Base-by-base conservation (phyloP, 2,797 vertebrate genomes). In the Gobionotothen gibberifrons region DNA sequence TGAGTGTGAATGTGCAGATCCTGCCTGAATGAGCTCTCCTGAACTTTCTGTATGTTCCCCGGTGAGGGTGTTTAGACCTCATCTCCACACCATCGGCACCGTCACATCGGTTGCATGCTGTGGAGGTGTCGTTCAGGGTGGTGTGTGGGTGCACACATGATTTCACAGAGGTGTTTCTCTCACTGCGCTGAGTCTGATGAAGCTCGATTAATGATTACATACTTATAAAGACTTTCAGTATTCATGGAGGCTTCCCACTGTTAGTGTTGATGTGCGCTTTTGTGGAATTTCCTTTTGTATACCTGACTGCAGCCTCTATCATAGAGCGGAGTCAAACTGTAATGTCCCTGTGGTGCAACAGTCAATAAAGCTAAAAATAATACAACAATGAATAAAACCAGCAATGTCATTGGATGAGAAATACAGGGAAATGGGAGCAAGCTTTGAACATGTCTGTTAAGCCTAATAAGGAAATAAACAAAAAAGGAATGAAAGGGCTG, bases 41-140 rank as follows among this genome's bases (percentile, higher is more conserved):
- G 91, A 94, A 92, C 92, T 90, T 78, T 87, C 75, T 51, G 63
- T 92, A 44, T 74, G 48, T 85, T 74, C 91, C 84, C 79, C 21
- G 51, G 90, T 89, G 92, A 92, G 63, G 44, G 22, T 42, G 76
- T 55, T 71, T 75, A 81, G 84, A 72, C 83, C 72, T 70, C 70
- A 72, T 76, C 67, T 76, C 56, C 63, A 42, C 90, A 32, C 80
- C 74, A 32, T 70, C 82, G 63, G 68, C 5, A 19, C 52, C 69
- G n/a, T 78, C 48, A n/a, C 57, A 79, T 73, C 54, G 77, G 52
- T 69, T 63, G 51, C 39, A 42, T 70, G 57, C 83, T 68, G 73
- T 53, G 52, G 53, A 80, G 68, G 86, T 81, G 85, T 86, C 68
- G 69, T 82, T 78, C 56, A 52, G 63, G 21, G 36, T 5, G 32